A percentile compares a stretch with the other conserved stretches of the same genome.
Conservation (phyloP, 2,888 invertebrate species). For the Cosmia pyralina region DNA sequence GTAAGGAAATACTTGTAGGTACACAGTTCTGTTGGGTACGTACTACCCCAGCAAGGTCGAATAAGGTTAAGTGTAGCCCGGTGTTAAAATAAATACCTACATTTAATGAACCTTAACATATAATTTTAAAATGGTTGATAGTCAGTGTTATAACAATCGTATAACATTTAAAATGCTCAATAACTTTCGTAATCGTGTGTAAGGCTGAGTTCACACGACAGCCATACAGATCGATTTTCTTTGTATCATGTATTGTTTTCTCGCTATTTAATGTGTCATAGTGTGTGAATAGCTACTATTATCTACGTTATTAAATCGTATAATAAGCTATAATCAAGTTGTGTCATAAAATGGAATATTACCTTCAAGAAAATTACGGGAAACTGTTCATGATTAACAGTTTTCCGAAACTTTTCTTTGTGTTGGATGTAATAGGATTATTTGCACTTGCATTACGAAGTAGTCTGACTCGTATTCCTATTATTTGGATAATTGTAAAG, state of each 20-base stretch:
- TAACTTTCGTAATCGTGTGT: conserved; percentile 51
- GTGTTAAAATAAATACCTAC: conserved; percentile 21
- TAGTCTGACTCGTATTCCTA: conserved; percentile 41
- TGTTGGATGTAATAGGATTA: neutral
- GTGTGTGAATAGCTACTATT: conserved; percentile 36
- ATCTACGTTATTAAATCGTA: conserved; percentile 19
- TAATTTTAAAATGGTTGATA: conserved; percentile 18
- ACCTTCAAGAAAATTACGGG: neutral
- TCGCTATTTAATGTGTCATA: conserved; percentile 26
- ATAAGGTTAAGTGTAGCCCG: conserved; percentile 21
- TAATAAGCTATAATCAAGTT: conserved; percentile 14
- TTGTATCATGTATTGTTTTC: conserved; percentile 51
- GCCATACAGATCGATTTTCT: conserved; percentile 47
- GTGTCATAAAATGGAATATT: conserved; percentile 20
- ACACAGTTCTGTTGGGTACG: neutral
- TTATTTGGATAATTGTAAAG: conserved; percentile 34
- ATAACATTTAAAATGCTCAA: conserved; percentile 36
- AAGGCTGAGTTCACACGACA: conserved; percentile 50
- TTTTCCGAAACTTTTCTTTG: conserved; percentile 1
- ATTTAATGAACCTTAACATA: conserved; percentile 19
- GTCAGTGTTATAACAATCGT: conserved; percentile 25
- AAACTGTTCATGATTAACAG: neutral
- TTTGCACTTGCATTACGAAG: conserved; percentile 8
- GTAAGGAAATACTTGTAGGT: conserved; percentile 27
- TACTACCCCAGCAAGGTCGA: conserved; percentile 16